Percentiles rank a stretch among this genome's conserved stretches.
phyloP scores from a whole-genome alignment of 2,888 invertebrate genomes.

The Noctua janthe region DNA sequence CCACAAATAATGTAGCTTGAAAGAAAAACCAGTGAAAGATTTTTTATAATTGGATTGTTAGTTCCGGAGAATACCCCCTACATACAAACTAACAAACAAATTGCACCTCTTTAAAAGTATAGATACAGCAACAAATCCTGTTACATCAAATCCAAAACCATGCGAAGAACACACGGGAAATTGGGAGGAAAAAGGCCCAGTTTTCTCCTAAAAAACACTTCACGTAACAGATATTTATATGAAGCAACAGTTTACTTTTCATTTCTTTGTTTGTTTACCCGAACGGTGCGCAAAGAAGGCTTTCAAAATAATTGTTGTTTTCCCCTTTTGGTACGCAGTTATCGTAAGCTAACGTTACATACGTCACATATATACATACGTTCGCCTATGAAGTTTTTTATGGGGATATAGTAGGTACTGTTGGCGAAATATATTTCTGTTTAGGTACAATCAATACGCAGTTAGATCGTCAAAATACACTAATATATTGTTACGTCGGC shows the following conservation, averaged over 20 bases:
- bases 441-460: neutral
- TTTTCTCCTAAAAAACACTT: conserved; percentile 1
- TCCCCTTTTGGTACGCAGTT: neutral
- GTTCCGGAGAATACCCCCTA: no score
- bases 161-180: conserved; percentile 2
- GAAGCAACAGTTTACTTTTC: conserved; percentile 48
- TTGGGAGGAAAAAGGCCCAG: neutral
- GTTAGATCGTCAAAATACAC: neutral
- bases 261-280: conserved; percentile 49
- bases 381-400: conserved; percentile 20
- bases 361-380: neutral
- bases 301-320: conserved; percentile 60
- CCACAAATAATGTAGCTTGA: no score
- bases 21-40: no score
- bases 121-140: neutral
- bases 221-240: conserved; percentile 10
- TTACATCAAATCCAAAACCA: neutral
- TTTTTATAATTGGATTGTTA: no score
- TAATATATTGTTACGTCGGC: no score
- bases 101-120: neutral
- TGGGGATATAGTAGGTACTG: neutral
- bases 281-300: conserved; percentile 39
- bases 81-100: no score
- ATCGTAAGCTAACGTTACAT: neutral
- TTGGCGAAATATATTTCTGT: neutral